A percentile compares a stretch with the other conserved stretches of the same genome.
Conservation (phyloP, 1,140 invertebrate species). For the Eriosoma lanigerum region DNA sequence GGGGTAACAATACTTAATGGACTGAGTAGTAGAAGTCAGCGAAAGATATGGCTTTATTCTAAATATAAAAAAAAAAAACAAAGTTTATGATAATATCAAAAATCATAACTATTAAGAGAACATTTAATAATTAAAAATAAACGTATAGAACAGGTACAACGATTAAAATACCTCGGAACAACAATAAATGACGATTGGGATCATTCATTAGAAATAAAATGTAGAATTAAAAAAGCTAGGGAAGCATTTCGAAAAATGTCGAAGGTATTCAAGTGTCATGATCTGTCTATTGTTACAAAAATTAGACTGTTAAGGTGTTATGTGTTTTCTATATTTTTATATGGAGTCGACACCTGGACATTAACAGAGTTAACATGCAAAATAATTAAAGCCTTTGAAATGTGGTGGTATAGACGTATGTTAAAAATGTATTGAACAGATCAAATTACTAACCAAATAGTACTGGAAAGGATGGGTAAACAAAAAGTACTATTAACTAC, state of each 20-base stretch:
- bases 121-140: too few species aligned
- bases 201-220: conserved; percentile 44
- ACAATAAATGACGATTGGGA: too few species aligned
- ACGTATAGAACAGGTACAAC: too few species aligned
- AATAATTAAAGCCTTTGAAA: conserved; percentile 43
- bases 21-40: not conserved
- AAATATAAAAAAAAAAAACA: conserved; percentile 16
- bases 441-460: too few species aligned
- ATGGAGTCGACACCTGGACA: conserved; percentile 50
- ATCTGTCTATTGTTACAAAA: too few species aligned
- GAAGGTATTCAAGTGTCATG: conserved; percentile 33
- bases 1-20: not conserved
- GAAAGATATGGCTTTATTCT: not conserved
- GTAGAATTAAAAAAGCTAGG: conserved; percentile 27
- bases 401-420: conserved; percentile 43
- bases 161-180: too few species aligned
- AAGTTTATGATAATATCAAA: conserved; percentile 12
- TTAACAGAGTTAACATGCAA: conserved; percentile 43
- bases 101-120: too few species aligned
- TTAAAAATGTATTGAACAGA: conserved; percentile 33
- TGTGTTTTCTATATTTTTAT: conserved; percentile 49
- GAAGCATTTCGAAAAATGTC: conserved; percentile 31
- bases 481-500: too few species aligned
- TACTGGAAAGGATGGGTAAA: too few species aligned
- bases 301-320: conserved; percentile 51